Conservation (phyloP, 2,888 invertebrate species). For the Cheilosia pagana region DNA sequence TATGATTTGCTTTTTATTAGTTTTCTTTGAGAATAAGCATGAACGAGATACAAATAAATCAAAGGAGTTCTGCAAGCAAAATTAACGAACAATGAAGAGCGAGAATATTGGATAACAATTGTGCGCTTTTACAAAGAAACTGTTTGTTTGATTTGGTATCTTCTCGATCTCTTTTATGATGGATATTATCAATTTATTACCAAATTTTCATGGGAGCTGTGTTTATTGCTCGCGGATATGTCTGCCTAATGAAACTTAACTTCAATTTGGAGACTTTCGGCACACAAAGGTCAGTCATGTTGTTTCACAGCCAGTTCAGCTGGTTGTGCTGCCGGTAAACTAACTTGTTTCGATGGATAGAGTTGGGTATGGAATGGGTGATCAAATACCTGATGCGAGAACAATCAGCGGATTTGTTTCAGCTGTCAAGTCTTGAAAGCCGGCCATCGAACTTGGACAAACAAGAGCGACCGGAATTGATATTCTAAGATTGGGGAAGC, state of each 20-base stretch:
- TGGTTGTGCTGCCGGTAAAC: conserved; percentile 18
- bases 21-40: conserved; percentile 1
- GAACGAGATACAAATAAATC: background rate
- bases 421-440: background rate
- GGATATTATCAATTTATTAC: conserved; percentile 34
- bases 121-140: conserved; percentile 38
- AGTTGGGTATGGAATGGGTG: background rate
- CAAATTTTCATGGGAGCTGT: conserved; percentile 2
- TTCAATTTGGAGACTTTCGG: conserved; percentile 20
- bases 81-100: background rate
- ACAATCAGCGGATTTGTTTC: conserved; percentile 2
- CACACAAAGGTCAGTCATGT: conserved; percentile 46
- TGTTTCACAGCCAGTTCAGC: conserved; percentile 32
- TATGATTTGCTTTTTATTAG: background rate
- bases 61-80: background rate
- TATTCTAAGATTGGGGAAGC: background rate
- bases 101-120: background rate
- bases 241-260: conserved; percentile 3
- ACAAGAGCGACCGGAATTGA: background rate
- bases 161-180: conserved; percentile 1
- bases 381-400: background rate
- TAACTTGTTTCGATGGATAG: conserved; percentile 18
- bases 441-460: background rate
- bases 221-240: conserved; percentile 35
- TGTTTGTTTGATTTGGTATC: conserved; percentile 7